Conservation (phyloP, 2,888 invertebrate species). For the Drosophila seclusa region DNA sequence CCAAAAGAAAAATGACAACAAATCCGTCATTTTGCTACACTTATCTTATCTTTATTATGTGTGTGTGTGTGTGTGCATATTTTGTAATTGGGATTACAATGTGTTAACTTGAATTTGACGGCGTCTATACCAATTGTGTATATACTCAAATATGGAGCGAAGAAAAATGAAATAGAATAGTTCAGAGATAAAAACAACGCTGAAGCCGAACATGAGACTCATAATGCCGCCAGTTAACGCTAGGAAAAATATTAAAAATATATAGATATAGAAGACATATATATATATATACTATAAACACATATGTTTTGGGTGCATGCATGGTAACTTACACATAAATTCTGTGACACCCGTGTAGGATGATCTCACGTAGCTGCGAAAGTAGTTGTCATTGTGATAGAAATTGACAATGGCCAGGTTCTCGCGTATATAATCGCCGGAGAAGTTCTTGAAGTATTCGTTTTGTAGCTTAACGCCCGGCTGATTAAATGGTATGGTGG, state of each 20-base stretch:
- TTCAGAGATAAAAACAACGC: conserved; percentile 91
- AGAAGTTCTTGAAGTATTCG: conserved; percentile 56
- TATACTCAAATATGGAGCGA: conserved; percentile 73
- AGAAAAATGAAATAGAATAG: conserved; percentile 89
- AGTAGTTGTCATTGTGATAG: conserved; percentile 89
- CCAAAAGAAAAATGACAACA: neutral
- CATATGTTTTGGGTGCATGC: neutral
- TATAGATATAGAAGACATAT: too few species aligned
- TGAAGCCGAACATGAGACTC: conserved; percentile 93
- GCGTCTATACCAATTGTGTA: conserved; percentile 23
- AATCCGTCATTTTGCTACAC: neutral
- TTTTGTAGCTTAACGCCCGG: conserved; percentile 54
- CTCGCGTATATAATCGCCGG: conserved; percentile 75
- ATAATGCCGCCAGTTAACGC: conserved; percentile 92
- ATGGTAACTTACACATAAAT: conserved; percentile 87
- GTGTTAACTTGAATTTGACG: conserved; percentile 18
- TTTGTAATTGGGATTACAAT: neutral
- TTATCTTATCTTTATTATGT: neutral
- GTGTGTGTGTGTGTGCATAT: neutral
- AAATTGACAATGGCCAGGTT: conserved; percentile 91
- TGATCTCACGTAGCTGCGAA: conserved; percentile 89
- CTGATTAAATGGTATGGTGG: conserved; percentile 85
- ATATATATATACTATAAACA: neutral
- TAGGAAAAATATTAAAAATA: conserved; percentile 72
- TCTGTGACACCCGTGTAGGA: conserved; percentile 92